Evolutionary conservation across 2,888 invertebrate species (phyloP).

Genomic region (Bimastos eiseni): DNA sequence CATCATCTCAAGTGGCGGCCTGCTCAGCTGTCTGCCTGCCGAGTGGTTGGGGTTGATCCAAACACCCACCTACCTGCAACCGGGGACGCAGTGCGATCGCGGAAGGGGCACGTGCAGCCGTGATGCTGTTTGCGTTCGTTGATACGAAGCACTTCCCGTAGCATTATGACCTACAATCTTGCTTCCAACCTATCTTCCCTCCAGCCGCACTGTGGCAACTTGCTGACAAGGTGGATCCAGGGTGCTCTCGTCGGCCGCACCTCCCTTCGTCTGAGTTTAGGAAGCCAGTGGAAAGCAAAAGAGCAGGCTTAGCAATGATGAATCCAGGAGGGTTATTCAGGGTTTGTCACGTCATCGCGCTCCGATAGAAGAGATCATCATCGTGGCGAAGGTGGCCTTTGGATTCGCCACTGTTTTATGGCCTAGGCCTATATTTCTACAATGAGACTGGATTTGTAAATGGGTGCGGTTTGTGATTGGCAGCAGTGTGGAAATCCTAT

Average conservation of each 20-base stretch:
- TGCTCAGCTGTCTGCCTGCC: neutral
- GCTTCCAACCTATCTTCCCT: neutral
- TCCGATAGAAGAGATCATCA: too few relatives aligned
- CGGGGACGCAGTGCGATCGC: neutral
- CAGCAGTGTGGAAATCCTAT: too few relatives aligned
- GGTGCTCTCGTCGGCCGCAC: neutral
- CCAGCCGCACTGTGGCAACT: too few relatives aligned
- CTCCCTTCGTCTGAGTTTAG: neutral
- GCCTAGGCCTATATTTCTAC: too few relatives aligned
- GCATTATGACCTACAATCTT: too few relatives aligned
- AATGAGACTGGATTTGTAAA: too few relatives aligned
- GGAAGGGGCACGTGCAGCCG: neutral
- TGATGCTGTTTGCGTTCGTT: neutral
- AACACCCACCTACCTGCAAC: neutral
- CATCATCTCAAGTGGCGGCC: neutral
- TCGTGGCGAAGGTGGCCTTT: too few relatives aligned
- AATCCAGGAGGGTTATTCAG: neutral
- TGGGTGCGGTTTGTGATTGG: too few relatives aligned
- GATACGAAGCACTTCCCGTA: neutral
- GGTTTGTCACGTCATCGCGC: neutral
- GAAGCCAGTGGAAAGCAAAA: neutral
- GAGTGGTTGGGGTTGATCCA: neutral
- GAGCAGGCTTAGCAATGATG: neutral
- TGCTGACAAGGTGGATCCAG: neutral
- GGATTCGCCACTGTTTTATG: too few relatives aligned